Conservation (phyloP, 2,888 invertebrate species). For the Pristionchus maxplancki region DNA sequence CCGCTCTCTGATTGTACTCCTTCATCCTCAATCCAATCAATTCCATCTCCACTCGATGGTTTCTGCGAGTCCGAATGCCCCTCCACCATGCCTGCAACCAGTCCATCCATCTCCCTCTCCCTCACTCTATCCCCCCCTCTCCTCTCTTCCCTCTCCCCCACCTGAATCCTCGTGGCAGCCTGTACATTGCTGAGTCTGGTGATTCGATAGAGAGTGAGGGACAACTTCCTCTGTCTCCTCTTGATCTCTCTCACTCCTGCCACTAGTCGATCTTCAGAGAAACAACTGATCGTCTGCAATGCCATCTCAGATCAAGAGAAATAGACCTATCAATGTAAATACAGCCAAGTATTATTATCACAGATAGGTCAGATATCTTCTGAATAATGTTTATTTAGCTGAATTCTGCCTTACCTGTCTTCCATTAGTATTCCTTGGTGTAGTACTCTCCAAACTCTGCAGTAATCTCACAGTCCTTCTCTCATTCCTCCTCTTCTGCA, state of each 20-base stretch:
- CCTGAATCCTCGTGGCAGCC: constrained; percentile 41
- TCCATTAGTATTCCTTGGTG: not conserved
- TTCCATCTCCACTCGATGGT: not conserved
- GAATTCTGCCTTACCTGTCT: not conserved
- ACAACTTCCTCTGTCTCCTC: constrained; percentile 48
- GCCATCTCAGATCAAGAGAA: too few relatives aligned
- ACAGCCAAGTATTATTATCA: too few relatives aligned
- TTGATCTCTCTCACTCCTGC: constrained; percentile 41
- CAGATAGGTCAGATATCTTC: too few relatives aligned
- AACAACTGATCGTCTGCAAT: constrained; percentile 11
- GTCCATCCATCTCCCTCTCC: not conserved
- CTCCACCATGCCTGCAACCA: constrained; percentile 50
- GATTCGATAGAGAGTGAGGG: constrained; percentile 41
- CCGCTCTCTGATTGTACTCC: not conserved
- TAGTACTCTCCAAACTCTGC: constrained; percentile 16
- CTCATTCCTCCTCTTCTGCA: not conserved
- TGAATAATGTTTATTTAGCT: too few relatives aligned
- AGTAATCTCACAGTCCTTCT: not conserved
- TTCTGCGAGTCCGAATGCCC: not conserved
- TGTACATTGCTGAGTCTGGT: not conserved
- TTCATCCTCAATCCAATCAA: constrained; percentile 12
- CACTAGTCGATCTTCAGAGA: not conserved
- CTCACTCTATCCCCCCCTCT: not conserved
- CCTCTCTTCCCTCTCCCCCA: not conserved
- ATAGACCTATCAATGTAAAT: too few relatives aligned